A percentile compares a stretch with the other conserved stretches of the same genome.
Conservation (phyloP, 2,113 vertebrate species). For the Melanerpes aurifrons region DNA sequence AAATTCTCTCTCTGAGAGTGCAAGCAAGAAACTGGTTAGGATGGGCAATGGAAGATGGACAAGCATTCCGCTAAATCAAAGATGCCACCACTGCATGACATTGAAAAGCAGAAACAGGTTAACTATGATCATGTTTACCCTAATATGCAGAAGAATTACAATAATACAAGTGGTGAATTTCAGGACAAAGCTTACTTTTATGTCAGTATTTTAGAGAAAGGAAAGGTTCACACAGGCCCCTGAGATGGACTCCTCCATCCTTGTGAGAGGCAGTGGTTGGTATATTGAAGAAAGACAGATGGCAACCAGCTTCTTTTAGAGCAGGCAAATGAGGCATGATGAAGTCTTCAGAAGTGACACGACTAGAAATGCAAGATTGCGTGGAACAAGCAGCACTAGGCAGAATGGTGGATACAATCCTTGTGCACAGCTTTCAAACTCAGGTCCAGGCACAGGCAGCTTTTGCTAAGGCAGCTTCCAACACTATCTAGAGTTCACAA, state of each 20-base stretch:
- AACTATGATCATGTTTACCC: background rate
- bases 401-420: background rate
- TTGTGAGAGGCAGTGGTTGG: background rate
- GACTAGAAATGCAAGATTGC: background rate
- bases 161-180: background rate
- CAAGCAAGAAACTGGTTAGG: background rate
- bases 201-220: background rate
- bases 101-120: background rate
- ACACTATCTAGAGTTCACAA: background rate
- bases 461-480: background rate
- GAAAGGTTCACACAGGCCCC: too few species aligned
- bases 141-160: background rate
- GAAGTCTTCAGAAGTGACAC: background rate
- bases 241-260: too few species aligned
- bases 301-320: background rate
- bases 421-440: fast-evolving
- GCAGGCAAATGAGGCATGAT: background rate
- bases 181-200: background rate
- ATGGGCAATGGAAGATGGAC: background rate
- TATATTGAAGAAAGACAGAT: background rate
- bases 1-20: background rate
- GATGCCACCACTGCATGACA: background rate
- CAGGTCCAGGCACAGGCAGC: background rate
- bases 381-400: background rate
- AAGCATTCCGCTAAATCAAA: background rate